phyloP scores from a whole-genome alignment of 2,797 vertebrate genomes.

The Onychomys torridus region DNA sequence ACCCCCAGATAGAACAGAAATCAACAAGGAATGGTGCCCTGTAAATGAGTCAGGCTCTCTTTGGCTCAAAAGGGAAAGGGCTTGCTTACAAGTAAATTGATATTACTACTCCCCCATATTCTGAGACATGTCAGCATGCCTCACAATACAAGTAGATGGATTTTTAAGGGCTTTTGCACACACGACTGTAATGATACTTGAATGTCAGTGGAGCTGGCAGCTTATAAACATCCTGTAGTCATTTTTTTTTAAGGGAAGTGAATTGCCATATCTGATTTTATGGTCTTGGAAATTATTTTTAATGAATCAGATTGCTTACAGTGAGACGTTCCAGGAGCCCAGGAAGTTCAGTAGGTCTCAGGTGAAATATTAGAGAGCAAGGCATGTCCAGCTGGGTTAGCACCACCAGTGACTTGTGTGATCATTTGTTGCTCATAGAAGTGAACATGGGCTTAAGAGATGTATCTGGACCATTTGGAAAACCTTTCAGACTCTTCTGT shows the following conservation, averaged over 20 bases:
- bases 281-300: conserved; percentile 10
- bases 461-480: background rate
- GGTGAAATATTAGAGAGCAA: background rate
- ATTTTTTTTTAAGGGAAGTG: conserved; percentile 11
- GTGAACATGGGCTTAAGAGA: no score
- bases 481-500: background rate
- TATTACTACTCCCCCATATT: background rate
- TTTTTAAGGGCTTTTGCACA: background rate
- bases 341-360: background rate
- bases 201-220: background rate
- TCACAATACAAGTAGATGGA: background rate
- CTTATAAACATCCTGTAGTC: background rate
- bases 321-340: background rate
- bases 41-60: background rate
- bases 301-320: background rate
- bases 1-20: background rate
- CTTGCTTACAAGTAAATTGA: background rate
- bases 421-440: background rate
- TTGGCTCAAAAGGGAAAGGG: no score
- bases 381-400: background rate
- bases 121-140: background rate
- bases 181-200: background rate
- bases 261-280: background rate
- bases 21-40: no score
- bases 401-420: background rate